phyloP scores from a whole-genome alignment of 2,113 vertebrate species.

The Aleadryas rufinucha region DNA sequence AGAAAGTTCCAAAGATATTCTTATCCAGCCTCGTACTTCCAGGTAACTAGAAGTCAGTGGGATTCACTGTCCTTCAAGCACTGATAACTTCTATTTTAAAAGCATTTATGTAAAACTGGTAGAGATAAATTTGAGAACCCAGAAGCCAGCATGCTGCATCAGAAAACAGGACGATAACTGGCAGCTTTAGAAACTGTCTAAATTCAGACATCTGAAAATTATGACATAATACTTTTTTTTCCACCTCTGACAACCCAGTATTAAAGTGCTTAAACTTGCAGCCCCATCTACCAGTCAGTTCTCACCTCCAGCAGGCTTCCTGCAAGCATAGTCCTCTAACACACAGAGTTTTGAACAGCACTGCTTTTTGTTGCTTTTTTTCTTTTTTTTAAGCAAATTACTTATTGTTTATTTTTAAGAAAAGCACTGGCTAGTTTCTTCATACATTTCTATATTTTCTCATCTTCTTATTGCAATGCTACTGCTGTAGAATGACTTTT shows the following conservation, averaged over 20 bases:
- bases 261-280: background rate
- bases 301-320: background rate
- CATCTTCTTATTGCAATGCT: background rate
- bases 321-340: background rate
- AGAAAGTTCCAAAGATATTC: background rate
- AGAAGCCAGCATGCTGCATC: background rate
- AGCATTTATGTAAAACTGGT: background rate
- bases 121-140: background rate
- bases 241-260: background rate
- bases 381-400: background rate
- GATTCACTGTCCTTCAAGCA: constrained; percentile 8
- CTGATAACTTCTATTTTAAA: background rate
- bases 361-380: background rate
- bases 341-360: background rate
- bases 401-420: background rate
- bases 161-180: background rate
- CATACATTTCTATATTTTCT: background rate
- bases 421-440: background rate
- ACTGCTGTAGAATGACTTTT: background rate
- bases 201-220: background rate
- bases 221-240: background rate
- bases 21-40: background rate
- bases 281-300: background rate
- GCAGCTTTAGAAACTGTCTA: background rate
- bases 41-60: background rate